phyloP scores from a whole-genome alignment of 2,888 invertebrate species.

The Hyposoter dolosus region DNA sequence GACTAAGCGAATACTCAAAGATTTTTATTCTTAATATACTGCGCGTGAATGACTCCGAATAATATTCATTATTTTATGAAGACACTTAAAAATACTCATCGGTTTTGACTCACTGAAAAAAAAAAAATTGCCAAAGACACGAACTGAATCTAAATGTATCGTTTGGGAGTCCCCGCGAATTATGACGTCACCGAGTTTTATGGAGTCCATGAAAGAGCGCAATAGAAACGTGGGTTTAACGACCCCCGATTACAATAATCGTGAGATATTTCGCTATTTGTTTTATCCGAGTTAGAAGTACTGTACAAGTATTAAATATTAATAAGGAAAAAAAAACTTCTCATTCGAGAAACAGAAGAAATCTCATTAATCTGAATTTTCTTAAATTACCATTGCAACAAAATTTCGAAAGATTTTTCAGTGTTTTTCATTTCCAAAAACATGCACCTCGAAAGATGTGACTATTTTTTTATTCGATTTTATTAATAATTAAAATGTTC shows the following conservation, averaged over 20 bases:
- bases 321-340: not conserved
- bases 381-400: not conserved
- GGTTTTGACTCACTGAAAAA: constrained; percentile 3
- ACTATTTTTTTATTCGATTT: too few species aligned
- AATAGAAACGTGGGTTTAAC: constrained; percentile 28
- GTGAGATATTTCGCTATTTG: constrained; percentile 49
- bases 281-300: constrained; percentile 18
- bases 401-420: not conserved
- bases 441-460: not conserved
- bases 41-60: not conserved
- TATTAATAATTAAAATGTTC: too few species aligned
- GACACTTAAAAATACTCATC: not conserved
- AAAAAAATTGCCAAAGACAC: constrained; percentile 14
- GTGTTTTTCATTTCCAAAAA: not conserved
- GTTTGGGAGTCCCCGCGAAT: constrained; percentile 20
- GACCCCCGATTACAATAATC: constrained; percentile 54
- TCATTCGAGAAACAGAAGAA: not conserved
- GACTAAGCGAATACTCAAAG: not conserved
- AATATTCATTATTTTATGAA: not conserved
- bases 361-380: not conserved
- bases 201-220: constrained; percentile 11
- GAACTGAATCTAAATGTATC: constrained; percentile 45
- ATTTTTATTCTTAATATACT: not conserved
- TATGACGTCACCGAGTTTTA: constrained; percentile 15
- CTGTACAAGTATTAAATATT: not conserved